These are phyloP conservation scores for Etheostoma perlongum DNA, from an alignment of 2,797 vertebrate species.

Conservation along the genomic window DNA sequence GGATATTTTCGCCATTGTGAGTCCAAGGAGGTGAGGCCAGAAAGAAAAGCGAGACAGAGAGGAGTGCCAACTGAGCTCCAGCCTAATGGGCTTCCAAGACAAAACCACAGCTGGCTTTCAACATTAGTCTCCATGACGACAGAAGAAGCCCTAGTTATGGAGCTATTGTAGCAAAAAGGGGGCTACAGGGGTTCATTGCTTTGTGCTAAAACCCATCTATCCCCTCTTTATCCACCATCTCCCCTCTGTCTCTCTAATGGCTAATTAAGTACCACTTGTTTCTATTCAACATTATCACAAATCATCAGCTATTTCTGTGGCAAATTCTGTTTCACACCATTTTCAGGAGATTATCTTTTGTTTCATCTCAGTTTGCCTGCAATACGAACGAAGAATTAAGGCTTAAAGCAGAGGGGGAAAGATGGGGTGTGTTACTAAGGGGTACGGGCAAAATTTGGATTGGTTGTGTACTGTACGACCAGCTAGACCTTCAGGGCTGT, in stretches of 20 bases:
- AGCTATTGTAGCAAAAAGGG: conserved; percentile 69
- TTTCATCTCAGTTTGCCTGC: conserved; percentile 36
- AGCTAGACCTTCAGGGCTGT: not conserved
- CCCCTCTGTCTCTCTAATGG: conserved; percentile 72
- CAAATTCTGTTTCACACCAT: conserved; percentile 50
- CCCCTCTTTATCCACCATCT: conserved; percentile 71
- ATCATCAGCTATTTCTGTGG: conserved; percentile 75
- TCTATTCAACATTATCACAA: conserved; percentile 74
- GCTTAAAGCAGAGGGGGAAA: conserved; percentile 37
- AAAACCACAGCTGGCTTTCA: conserved; percentile 83
- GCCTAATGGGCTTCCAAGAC: conserved; percentile 81
- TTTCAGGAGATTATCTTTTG: conserved; percentile 30
- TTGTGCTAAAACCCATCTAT: conserved; percentile 73
- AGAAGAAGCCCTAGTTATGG: conserved; percentile 71
- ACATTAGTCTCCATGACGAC: conserved; percentile 83
- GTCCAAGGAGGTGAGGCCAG: conserved; percentile 63
- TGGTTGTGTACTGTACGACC: not conserved
- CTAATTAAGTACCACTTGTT: conserved; percentile 81
- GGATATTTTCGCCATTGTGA: conserved; percentile 61
- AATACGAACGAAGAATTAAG: conserved; percentile 43
- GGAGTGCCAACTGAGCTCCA: conserved; percentile 68
- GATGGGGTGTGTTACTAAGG: conserved; percentile 41
- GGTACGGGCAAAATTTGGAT: conserved; percentile 35
- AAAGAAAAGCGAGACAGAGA: conserved; percentile 72
- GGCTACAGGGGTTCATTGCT: conserved; percentile 71